Evolutionary conservation across 2,113 vertebrate species (phyloP), one percentile per base, ranked within the genome.

Genomic region (Dipodomys spectabilis): DNA sequence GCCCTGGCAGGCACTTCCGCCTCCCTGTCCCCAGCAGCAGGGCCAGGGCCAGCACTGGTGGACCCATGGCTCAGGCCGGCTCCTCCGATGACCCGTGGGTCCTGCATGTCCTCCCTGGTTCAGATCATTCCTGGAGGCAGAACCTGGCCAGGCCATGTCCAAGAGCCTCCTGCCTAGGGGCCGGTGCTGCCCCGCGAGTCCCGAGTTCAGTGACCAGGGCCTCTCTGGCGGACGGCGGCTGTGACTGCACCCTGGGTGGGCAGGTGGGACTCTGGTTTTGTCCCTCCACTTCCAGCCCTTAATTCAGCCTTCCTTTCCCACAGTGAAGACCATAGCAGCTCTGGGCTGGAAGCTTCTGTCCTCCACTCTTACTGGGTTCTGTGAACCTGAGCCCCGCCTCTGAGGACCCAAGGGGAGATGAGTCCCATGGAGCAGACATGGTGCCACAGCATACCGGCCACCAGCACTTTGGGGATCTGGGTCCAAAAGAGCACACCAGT

Each of bases 111-210:
- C 44, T 79, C 95, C 53, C 69, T 79, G 65, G 22, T 45, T 72
- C n/a, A 9, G 28, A 64, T 81, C 49, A 68, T 86, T 78, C 32
- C 49, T 28, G 60, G 62, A 72, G 74, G 39, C 13, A 25, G 16
- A 71, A 83, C 91, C 35, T 39, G 35, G 35, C 35, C 35, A 3
- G 3, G 35, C 35, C 88, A 32, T 23, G n/a, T 77, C 19, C 35
- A 32, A 53, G 32, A 71, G 86, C 93, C 85, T 88, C 89, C 86
- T 90, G 75, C 35, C 75, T 25, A 68, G 7, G 39, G 39, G 39
- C 5, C 5, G 39, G 39, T 39, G 39, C 39, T 39, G 39, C 39
- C 5, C 39, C 39, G 39, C 0, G 39, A 39, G 39, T 39, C 39
- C 5, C 39, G 39, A 39, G 5, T 39, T 49, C 13, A 49, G 10